phyloP scores from a whole-genome alignment of 2,797 vertebrate genomes.

The Gymnoscopelus microlampas region DNA sequence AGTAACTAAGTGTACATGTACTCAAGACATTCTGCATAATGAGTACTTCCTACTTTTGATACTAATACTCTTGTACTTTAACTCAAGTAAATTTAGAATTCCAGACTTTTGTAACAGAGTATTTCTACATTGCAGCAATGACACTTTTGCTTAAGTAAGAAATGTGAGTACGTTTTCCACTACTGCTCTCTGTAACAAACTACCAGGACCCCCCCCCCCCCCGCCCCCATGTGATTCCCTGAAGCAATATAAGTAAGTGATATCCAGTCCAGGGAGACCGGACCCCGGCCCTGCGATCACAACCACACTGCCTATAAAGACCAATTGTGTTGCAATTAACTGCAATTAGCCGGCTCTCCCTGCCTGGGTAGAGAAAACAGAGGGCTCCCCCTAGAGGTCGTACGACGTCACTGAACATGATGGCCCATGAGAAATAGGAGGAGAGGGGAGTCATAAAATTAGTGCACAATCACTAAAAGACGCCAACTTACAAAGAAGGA shows the following conservation, averaged over 20 bases:
- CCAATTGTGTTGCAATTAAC: constrained; percentile 44
- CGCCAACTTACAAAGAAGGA: constrained; percentile 41
- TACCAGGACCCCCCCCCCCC: too few relatives aligned
- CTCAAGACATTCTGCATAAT: too few relatives aligned
- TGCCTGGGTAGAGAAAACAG: constrained; percentile 68
- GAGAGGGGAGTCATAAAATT: constrained; percentile 50
- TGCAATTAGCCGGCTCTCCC: constrained; percentile 73
- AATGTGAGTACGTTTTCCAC: too few relatives aligned
- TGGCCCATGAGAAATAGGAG: constrained; percentile 29
- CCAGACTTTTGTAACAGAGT: too few relatives aligned
- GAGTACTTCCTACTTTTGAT: too few relatives aligned
- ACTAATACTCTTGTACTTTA: too few relatives aligned
- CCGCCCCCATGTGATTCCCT: constrained; percentile 32
- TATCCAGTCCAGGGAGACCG: constrained; percentile 52
- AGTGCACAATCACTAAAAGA: constrained; percentile 50
- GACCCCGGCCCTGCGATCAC: constrained; percentile 27
- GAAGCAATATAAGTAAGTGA: constrained; percentile 52
- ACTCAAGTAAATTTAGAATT: too few relatives aligned
- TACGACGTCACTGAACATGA: constrained; percentile 58
- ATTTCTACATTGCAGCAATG: too few relatives aligned
- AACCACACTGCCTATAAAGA: constrained; percentile 36
- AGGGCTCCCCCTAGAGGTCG: constrained; percentile 85
- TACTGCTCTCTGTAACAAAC: too few relatives aligned
- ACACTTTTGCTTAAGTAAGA: too few relatives aligned
- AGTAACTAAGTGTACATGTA: too few relatives aligned